A percentile compares a stretch with the other conserved stretches of the same genome.
Conservation (phyloP, 1,140 invertebrate species). For the Panulirus ornatus region DNA sequence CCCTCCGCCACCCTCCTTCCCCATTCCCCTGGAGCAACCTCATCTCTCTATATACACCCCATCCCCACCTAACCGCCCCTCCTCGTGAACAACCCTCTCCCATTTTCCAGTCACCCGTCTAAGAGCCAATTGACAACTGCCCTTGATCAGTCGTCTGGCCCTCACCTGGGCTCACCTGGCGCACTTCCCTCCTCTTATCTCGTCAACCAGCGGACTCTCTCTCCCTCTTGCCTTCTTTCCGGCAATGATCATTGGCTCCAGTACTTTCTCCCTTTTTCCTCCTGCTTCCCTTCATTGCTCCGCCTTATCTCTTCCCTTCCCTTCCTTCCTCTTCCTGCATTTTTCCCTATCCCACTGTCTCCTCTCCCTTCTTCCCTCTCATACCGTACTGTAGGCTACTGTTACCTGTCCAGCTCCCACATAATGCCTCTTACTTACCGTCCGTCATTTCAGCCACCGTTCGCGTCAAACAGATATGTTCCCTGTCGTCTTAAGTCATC, state of each 20-base stretch:
- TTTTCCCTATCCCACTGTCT: not conserved
- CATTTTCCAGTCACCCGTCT: not conserved
- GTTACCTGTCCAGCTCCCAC: too few species aligned
- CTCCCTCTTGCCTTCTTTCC: not conserved
- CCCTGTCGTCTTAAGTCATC: too few species aligned
- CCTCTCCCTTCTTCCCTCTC: not conserved
- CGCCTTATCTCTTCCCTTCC: not conserved
- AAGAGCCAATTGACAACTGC: too few species aligned
- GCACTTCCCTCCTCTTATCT: not conserved
- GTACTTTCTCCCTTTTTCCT: not conserved
- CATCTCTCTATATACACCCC: too few species aligned
- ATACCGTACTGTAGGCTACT: too few species aligned
- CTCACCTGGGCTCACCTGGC: not conserved
- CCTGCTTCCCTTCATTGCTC: not conserved
- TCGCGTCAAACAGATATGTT: too few species aligned
- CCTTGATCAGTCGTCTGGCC: not conserved
- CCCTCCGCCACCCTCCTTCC: not conserved
- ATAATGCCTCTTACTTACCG: too few species aligned
- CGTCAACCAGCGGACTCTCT: not conserved
- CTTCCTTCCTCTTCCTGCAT: not conserved
- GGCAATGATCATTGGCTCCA: not conserved
- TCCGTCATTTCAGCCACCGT: too few species aligned
- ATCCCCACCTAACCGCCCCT: too few species aligned
- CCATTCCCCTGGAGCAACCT: not conserved
- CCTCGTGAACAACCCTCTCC: too few species aligned